phyloP scores from a whole-genome alignment of 2,888 invertebrate species.

The Eilema griseolum region DNA sequence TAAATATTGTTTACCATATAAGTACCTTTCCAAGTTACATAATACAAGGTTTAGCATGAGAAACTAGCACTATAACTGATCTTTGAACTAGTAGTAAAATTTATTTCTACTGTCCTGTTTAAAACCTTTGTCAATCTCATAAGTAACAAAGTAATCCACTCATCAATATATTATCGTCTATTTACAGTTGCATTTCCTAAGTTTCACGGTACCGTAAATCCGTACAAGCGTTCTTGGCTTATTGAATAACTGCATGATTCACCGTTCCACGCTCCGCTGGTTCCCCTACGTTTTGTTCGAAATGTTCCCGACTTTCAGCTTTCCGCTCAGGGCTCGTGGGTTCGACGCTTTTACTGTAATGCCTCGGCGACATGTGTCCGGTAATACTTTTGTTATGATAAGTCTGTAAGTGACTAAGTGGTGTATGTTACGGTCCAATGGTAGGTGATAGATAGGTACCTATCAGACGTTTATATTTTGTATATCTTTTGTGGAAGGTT shows the following conservation, averaged over 20 bases:
- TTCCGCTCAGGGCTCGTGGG: constrained; percentile 65
- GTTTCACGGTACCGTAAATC: constrained; percentile 68
- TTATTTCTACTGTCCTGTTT: neutral
- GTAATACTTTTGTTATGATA: constrained; percentile 69
- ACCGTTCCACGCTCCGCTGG: constrained; percentile 74
- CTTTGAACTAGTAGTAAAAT: neutral
- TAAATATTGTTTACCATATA: neutral
- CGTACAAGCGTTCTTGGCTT: constrained; percentile 67
- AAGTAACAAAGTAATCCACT: constrained; percentile 9
- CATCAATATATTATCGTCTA: constrained; percentile 24
- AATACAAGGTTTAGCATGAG: neutral
- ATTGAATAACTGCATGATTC: constrained; percentile 85
- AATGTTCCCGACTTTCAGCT: constrained; percentile 47
- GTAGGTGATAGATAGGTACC: neutral
- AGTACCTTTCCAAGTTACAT: neutral
- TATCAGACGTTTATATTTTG: neutral
- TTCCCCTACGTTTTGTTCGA: constrained; percentile 72
- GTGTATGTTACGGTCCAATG: constrained; percentile 39
- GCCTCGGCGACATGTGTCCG: constrained; percentile 72
- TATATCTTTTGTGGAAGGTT: no score
- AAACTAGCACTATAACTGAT: neutral
- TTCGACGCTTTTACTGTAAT: constrained; percentile 71
- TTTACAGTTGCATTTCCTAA: constrained; percentile 52
- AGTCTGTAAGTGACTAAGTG: constrained; percentile 46
- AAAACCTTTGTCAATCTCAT: neutral